Base-by-base conservation (phyloP, 2,113 vertebrate genomes). In the Apus apus region DNA sequence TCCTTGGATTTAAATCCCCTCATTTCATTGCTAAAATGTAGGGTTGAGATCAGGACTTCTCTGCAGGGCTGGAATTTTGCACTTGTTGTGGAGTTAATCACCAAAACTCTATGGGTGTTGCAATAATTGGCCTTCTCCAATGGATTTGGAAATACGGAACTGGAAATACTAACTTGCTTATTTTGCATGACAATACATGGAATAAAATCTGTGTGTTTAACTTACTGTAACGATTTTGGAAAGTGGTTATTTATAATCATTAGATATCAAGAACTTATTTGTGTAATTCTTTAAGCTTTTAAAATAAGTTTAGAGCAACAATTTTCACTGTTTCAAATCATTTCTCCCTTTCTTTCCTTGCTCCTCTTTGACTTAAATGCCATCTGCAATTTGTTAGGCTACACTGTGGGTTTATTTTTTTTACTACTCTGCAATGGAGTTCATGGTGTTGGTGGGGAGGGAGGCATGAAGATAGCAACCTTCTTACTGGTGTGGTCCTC, bases 141-240 rank as follows among this genome's bases (percentile, higher is more conserved):
- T 64, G 10, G 90, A 73, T 71, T 85, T 58, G 53, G 88, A 71
- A 83, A 43, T 79, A 45, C 1, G 12, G 40, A 87, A 36, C 34
- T 78, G 73, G 26, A 90, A 79, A 57, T 54, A 61, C 8, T 93
- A 87, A 19, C 19, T 85, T 82, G n/a, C 58, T 4, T 74, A 86
- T 92, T 90, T 93, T 92, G 73, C 76, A 57, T 95, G 83, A 78
- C 61, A 84, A 87, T 87, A 30, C 10, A 81, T 80, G 36, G 57
- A 94, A 85, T 95, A 94, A 94, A 94, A 94, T 6, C 11, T 54
- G 2, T 65, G 38, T 81, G 88, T 71, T 89, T 66, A 78, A 87
- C 25, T 67, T 78, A 6, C 16, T 64, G 20, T 32, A 17, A 22
- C 3, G 78, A 78, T 87, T 93, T 78, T 85, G 51, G 30, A 81